Evolutionary conservation across 2,797 vertebrate species (phyloP).

Genomic region (Ispidina picta): DNA sequence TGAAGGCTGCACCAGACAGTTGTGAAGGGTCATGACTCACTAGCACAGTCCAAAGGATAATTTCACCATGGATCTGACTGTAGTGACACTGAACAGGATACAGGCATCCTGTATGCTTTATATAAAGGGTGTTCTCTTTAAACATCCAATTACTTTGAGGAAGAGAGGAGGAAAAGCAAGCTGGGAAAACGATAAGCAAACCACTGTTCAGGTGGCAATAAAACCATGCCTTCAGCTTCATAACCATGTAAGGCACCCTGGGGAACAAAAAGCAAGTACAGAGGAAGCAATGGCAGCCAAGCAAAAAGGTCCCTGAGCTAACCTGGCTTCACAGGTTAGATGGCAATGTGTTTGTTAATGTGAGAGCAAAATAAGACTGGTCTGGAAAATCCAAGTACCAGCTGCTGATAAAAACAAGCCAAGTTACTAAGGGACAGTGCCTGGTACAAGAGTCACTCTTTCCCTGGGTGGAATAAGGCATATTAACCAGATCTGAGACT

Average conservation of each 20-base stretch:
- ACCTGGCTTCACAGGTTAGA: constrained; percentile 24
- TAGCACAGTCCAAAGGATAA: not conserved
- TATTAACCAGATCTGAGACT: not conserved
- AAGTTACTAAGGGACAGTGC: not conserved
- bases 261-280: not conserved
- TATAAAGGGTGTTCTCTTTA: not conserved
- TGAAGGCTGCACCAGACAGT: not conserved
- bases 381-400: not conserved
- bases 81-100: not conserved
- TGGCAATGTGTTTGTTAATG: not conserved
- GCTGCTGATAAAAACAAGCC: not conserved
- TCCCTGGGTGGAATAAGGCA: not conserved
- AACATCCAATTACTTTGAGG: not conserved
- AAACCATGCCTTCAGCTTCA: constrained; percentile 6
- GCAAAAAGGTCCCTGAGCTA: constrained; percentile 68
- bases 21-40: not conserved
- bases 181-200: not conserved
- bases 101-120: not conserved
- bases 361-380: not conserved
- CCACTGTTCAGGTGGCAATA: not conserved
- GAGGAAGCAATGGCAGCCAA: constrained; percentile 16
- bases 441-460: not conserved
- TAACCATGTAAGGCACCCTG: constrained; percentile 55
- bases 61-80: not conserved
- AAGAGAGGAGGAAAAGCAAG: not conserved